Evolutionary conservation across 2,888 invertebrate genomes (phyloP).

Genomic region (Seira ritae): DNA sequence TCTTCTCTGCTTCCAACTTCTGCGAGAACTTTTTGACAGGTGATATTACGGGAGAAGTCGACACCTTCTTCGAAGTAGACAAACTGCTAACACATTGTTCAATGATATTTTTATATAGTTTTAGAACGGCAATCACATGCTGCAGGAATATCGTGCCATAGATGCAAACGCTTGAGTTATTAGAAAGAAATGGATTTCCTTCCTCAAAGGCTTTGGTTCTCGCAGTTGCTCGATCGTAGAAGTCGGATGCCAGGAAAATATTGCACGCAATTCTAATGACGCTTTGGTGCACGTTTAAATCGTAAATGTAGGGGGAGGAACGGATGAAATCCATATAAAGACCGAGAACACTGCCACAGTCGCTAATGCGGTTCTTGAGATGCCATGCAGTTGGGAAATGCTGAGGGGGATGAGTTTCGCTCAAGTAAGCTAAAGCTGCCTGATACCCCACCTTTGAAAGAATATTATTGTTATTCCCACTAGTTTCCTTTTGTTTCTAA

Average conservation of each 20-base stretch:
- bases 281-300: slow-evolving; percentile 78
- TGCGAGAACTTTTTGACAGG: slow-evolving; percentile 72
- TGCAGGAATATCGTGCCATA: slow-evolving; percentile 82
- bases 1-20: slow-evolving; percentile 71
- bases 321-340: slow-evolving; percentile 77
- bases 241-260: slow-evolving; percentile 76
- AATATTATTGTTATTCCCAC: not conserved
- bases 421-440: slow-evolving; percentile 82
- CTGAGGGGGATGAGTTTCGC: slow-evolving; percentile 82
- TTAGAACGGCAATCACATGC: slow-evolving; percentile 84
- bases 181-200: slow-evolving; percentile 63
- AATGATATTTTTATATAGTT: slow-evolving; percentile 85
- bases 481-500: too few relatives aligned
- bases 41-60: slow-evolving; percentile 69
- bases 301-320: slow-evolving; percentile 78
- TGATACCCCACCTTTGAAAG: slow-evolving; percentile 80
- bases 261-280: slow-evolving; percentile 79
- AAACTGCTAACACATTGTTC: slow-evolving; percentile 79
- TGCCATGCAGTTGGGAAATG: slow-evolving; percentile 83
- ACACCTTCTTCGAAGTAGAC: slow-evolving; percentile 55
- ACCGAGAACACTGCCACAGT: slow-evolving; percentile 74
- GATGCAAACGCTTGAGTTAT: slow-evolving; percentile 74
- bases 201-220: slow-evolving; percentile 59
- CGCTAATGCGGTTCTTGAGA: slow-evolving; percentile 75
- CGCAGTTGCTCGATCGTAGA: slow-evolving; percentile 24